Percentiles rank a stretch among this genome's conserved stretches.
phyloP scores from a whole-genome alignment of 2,888 invertebrate genomes.

The Achlya flavicornis region DNA sequence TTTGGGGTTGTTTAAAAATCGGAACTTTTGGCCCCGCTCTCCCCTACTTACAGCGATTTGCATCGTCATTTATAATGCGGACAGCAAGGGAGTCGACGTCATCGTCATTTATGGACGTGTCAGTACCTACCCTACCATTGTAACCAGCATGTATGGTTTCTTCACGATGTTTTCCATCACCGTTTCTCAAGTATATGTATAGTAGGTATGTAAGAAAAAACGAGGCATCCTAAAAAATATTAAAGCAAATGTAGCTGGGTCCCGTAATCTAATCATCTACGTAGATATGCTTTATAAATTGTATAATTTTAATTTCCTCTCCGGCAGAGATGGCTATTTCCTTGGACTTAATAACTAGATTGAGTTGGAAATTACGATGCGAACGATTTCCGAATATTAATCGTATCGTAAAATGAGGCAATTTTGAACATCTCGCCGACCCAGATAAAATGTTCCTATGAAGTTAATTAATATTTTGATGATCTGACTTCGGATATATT shows the following conservation, averaged over 20 bases:
- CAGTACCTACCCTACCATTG: no score
- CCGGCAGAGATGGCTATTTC: constrained; percentile 36
- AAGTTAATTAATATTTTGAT: background rate
- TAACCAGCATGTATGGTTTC: no score
- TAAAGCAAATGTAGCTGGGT: background rate
- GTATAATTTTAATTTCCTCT: constrained; percentile 38
- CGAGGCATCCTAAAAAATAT: background rate
- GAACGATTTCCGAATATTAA: constrained; percentile 32
- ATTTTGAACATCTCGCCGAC: background rate
- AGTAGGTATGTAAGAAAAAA: no score
- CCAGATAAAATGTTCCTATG: background rate
- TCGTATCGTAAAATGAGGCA: constrained; percentile 19
- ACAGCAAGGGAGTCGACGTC: no score
- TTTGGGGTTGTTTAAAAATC: no score
- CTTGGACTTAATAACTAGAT: constrained; percentile 37
- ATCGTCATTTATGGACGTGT: no score
- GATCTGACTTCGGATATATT: background rate
- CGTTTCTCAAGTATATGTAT: no score
- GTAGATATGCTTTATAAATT: background rate
- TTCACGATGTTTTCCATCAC: no score
- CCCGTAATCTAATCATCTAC: background rate
- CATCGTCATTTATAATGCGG: no score
- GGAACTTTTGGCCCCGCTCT: no score
- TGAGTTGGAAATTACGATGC: constrained; percentile 31
- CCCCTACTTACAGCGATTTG: no score